Evolutionary conservation across 2,888 invertebrate genomes (phyloP).

Genomic region (Pseudococcus viburni): DNA sequence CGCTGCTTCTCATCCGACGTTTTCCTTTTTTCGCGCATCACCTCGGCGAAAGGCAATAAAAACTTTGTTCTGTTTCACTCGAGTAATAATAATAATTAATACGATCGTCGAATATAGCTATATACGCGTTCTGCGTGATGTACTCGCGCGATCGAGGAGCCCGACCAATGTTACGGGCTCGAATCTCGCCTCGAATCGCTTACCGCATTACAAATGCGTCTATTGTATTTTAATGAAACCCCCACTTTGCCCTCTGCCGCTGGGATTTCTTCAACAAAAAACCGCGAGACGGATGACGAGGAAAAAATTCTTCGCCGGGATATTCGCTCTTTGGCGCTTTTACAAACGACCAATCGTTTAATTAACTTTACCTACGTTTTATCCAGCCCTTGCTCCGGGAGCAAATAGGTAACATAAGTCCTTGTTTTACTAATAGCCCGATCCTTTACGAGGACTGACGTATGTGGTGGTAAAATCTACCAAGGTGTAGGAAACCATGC

Average conservation of each 20-base stretch:
- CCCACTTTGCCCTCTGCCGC: background rate
- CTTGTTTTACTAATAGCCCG: background rate
- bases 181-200: conserved; percentile 25
- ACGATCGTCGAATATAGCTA: background rate
- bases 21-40: conserved; percentile 21
- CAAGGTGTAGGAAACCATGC: background rate
- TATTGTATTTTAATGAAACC: conserved; percentile 12
- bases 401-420: background rate
- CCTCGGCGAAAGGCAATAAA: conserved; percentile 15
- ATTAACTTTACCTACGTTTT: background rate
- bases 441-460: background rate
- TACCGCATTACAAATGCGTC: background rate
- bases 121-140: conserved; percentile 30
- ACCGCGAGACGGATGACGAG: background rate
- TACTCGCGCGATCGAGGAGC: conserved; percentile 7
- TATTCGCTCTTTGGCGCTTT: background rate
- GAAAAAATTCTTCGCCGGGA: background rate
- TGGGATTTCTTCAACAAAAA: background rate
- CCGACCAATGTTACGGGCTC: background rate
- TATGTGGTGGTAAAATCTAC: background rate
- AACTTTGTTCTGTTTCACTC: background rate
- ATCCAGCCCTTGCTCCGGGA: background rate
- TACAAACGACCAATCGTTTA: conserved; percentile 10
- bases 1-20: background rate
- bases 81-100: conserved; percentile 37